Evolutionary conservation across 2,888 invertebrate species (phyloP), one percentile per base, ranked within the genome.

Genomic region (Drosophila monieri): DNA sequence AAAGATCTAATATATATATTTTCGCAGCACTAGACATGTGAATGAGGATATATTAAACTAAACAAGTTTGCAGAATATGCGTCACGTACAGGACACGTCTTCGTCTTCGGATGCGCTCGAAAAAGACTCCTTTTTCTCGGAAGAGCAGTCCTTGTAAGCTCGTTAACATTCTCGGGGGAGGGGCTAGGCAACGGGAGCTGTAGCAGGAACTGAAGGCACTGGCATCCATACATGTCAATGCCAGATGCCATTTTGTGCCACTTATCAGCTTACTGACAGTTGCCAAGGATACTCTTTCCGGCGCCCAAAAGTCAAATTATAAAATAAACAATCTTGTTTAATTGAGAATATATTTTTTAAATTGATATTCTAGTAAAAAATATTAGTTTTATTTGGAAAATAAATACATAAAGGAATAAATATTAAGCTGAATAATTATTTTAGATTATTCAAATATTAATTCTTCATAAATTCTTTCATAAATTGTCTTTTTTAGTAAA

Each of bases 191-290:
- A 23, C 21, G 21, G 21, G 21, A 9, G 27, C 27, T 25, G 25
- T 37, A 27, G 9, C 12, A 15, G 41, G 32, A 41, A 15, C 12
- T 39, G 55, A 46, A 39, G 51, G 46, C 52, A 52, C 39, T 54
- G 47, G 58, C 71, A 59, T 56, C 66, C 59, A 74, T 73, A 60
- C 71, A 71, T 62, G 69, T 75, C 76, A 76, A 58, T 69, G 60
- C 60, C 76, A 69, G 76, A 66, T 66, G 69, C 59, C 55, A 74
- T 57, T 69, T 66, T 60, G 54, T 59, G 56, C 52, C 70, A 69
- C 74, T 69, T 74, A 59, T 60, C 59, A 74, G 69, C 74, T 70
- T 69, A 64, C 53, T 49, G 69, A 49, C 59, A 60, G 37, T 53
- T 65, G 25, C 67, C 46, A 46, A 37, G n/a, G 51, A 64, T 64